These are phyloP conservation scores for Cydia amplana DNA, from an alignment of 1,140 invertebrate species.

Conservation along the genomic window DNA sequence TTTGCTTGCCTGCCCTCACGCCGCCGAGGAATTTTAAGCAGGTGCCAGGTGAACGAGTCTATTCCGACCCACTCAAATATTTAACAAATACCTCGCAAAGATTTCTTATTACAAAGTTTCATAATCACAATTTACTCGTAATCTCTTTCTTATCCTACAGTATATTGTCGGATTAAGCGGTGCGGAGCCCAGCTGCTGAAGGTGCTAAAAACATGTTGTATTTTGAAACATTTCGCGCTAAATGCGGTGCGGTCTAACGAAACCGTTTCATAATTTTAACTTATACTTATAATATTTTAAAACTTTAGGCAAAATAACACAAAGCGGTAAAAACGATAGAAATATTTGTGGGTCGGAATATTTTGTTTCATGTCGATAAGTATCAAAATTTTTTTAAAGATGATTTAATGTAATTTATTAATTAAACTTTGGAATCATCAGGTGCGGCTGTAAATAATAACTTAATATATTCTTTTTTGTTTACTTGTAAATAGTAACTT, in stretches of 20 bases:
- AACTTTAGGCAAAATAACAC: no score
- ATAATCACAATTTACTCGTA: conserved; percentile 29
- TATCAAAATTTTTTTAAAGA: no score
- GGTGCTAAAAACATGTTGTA: background rate
- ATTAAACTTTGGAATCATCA: no score
- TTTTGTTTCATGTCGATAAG: no score
- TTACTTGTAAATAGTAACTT: no score
- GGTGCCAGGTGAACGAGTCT: conserved; percentile 59
- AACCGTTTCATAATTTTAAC: no score
- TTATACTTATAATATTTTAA: no score
- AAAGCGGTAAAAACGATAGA: no score
- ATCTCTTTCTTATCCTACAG: conserved; percentile 18
- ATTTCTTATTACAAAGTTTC: conserved; percentile 54
- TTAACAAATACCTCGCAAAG: conserved; percentile 53
- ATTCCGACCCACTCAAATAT: conserved; percentile 56
- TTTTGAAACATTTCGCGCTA: conserved; percentile 2
- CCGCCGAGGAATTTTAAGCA: conserved; percentile 68
- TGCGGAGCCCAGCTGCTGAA: background rate
- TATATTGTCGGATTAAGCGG: conserved; percentile 16
- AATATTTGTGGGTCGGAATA: no score
- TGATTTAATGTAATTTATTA: no score
- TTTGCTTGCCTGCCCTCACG: conserved; percentile 48
- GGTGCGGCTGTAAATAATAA: no score
- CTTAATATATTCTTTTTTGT: no score
- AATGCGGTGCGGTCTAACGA: background rate